A percentile compares a stretch with the other conserved stretches of the same genome.
Conservation (phyloP, 1,140 invertebrate genomes). For the Drosophila mauritiana region DNA sequence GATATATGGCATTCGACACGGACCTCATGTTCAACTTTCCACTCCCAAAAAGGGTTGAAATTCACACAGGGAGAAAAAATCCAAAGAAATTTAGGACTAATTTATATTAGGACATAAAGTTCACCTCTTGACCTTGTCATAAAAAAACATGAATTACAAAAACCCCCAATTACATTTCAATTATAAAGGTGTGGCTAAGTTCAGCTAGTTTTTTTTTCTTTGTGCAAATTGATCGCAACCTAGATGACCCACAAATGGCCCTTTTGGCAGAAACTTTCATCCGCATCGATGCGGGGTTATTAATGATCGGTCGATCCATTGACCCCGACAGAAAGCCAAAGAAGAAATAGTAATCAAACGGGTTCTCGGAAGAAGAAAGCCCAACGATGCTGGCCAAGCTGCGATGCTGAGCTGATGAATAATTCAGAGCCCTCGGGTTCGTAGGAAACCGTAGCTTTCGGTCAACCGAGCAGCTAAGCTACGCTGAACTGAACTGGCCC, state of each 20-base stretch:
- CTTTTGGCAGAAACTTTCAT: conserved; percentile 37
- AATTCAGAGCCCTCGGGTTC: conserved; percentile 53
- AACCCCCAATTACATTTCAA: too few species aligned
- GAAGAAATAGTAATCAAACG: conserved; percentile 8
- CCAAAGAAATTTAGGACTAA: too few species aligned
- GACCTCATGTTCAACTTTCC: conserved; percentile 17
- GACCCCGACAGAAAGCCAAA: conserved; percentile 46
- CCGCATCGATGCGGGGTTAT: conserved; percentile 34
- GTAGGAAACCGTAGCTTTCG: conserved; percentile 38
- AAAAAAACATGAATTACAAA: too few species aligned
- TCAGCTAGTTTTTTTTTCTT: conserved; percentile 2
- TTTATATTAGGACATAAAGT: too few species aligned
- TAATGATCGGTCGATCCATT: conserved; percentile 46
- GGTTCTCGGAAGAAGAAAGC: conserved; percentile 36
- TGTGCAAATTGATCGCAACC: not conserved
- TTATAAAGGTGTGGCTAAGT: not conserved
- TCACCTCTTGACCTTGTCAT: not conserved
- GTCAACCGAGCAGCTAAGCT: too few species aligned
- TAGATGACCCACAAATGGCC: conserved; percentile 28
- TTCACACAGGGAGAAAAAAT: not conserved
- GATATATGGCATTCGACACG: not conserved
- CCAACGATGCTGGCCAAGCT: not conserved
- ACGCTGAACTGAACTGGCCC: not conserved
- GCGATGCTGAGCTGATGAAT: conserved; percentile 56
- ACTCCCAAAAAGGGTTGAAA: not conserved